These are phyloP conservation scores for Ambastaia sidthimunki DNA, from an alignment of 2,797 vertebrate species.

Conservation along the genomic window DNA sequence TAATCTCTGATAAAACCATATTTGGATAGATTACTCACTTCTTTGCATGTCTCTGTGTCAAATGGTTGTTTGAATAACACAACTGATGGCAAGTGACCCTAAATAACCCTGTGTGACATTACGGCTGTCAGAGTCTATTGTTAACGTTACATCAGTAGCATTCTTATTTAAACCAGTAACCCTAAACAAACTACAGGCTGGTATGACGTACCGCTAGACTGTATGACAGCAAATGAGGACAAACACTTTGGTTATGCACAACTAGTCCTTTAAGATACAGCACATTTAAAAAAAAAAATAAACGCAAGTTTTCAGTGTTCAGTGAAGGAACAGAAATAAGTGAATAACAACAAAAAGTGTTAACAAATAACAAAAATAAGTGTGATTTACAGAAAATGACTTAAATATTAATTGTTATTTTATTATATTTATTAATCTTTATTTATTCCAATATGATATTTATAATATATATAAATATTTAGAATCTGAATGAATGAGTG, in stretches of 20 bases:
- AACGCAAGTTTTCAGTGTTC: background rate
- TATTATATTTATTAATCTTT: background rate
- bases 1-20: conserved; percentile 12
- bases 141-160: background rate
- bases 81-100: background rate
- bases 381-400: background rate
- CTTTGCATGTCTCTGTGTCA: background rate
- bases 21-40: conserved; percentile 14
- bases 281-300: background rate
- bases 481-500: too few relatives aligned
- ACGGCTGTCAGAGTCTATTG: background rate
- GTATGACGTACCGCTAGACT: background rate
- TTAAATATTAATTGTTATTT: background rate
- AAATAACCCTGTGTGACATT: background rate
- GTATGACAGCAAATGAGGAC: background rate
- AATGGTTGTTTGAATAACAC: conserved; percentile 18
- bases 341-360: background rate
- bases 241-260: background rate
- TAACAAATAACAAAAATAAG: background rate
- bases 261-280: background rate
- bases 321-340: background rate
- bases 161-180: conserved; percentile 4
- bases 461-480: too few relatives aligned
- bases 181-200: background rate
- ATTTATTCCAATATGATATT: background rate